Evolutionary conservation across 2,888 invertebrate genomes (phyloP).

Genomic region (Chrysolina haemoptera): DNA sequence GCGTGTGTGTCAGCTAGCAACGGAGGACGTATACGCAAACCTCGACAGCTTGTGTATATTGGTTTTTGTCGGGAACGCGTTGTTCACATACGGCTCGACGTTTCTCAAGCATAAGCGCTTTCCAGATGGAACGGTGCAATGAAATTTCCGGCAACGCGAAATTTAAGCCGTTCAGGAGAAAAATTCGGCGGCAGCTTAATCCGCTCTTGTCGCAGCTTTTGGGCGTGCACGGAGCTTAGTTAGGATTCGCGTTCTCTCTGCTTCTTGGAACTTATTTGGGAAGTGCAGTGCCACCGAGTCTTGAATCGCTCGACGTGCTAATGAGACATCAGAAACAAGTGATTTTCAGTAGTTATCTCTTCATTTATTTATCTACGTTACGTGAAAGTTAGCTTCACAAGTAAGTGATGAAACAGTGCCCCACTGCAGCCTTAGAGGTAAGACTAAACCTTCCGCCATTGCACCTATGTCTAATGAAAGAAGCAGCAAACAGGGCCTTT

Average conservation of each 20-base stretch:
- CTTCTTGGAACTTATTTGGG: not conserved
- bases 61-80: not conserved
- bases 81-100: not conserved
- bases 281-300: not conserved
- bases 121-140: not conserved
- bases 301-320: too few relatives aligned
- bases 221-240: not conserved
- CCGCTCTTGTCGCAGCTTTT: constrained; percentile 10
- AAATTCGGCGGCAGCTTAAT: constrained; percentile 1
- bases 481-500: too few relatives aligned
- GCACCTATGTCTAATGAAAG: too few relatives aligned
- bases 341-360: too few relatives aligned
- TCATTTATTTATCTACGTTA: too few relatives aligned
- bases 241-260: not conserved
- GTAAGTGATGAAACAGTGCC: too few relatives aligned
- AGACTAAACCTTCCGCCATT: too few relatives aligned
- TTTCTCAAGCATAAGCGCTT: not conserved
- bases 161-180: constrained; percentile 9
- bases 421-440: too few relatives aligned
- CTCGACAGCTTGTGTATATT: not conserved
- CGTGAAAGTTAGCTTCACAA: too few relatives aligned
- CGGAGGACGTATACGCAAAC: not conserved
- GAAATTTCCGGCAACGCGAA: not conserved
- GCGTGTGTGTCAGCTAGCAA: not conserved
- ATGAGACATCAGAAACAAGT: too few relatives aligned